Evolutionary conservation across 92 coral and sea anemone genomes (phyloP).

Genomic region (Palythoa heliodiscus): DNA sequence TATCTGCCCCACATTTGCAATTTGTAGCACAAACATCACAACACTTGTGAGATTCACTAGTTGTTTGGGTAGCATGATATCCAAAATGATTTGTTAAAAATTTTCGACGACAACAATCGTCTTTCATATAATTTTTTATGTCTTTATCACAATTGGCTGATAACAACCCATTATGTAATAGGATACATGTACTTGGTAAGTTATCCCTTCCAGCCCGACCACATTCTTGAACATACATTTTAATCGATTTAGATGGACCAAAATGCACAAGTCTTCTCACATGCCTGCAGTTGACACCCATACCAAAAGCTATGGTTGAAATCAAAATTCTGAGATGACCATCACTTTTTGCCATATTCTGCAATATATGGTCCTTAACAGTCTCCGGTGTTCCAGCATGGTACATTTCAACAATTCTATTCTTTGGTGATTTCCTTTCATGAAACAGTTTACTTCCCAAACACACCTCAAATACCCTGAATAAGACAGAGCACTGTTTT

Average conservation of each 20-base stretch:
- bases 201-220: slow-evolving; percentile 52
- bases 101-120: slow-evolving; percentile 28
- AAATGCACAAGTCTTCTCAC: slow-evolving; percentile 51
- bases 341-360: slow-evolving; percentile 26
- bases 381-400: slow-evolving; percentile 73
- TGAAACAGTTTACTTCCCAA: slow-evolving; percentile 52
- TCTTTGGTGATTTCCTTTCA: slow-evolving; percentile 35
- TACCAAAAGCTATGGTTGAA: slow-evolving; percentile 46
- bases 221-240: slow-evolving; percentile 51
- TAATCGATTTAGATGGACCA: slow-evolving; percentile 49
- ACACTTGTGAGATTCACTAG: slow-evolving; percentile 17
- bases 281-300: slow-evolving; percentile 45
- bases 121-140: slow-evolving; percentile 31
- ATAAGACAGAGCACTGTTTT: slow-evolving; percentile 74
- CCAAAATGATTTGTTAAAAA: slow-evolving; percentile 30
- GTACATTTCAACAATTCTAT: slow-evolving; percentile 75
- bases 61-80: not conserved
- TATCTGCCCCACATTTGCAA: slow-evolving; percentile 24
- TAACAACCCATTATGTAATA: slow-evolving; percentile 23
- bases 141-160: slow-evolving; percentile 31
- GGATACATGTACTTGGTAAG: slow-evolving; percentile 4
- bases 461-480: slow-evolving; percentile 62
- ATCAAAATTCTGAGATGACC: slow-evolving; percentile 35
- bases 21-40: slow-evolving; percentile 30
- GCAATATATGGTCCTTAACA: slow-evolving; percentile 48